Percentiles rank a stretch among this genome's conserved stretches.
These are phyloP conservation scores for Vanessa tameamea DNA, from an alignment of 1,140 invertebrate species.

Conservation along the genomic window DNA sequence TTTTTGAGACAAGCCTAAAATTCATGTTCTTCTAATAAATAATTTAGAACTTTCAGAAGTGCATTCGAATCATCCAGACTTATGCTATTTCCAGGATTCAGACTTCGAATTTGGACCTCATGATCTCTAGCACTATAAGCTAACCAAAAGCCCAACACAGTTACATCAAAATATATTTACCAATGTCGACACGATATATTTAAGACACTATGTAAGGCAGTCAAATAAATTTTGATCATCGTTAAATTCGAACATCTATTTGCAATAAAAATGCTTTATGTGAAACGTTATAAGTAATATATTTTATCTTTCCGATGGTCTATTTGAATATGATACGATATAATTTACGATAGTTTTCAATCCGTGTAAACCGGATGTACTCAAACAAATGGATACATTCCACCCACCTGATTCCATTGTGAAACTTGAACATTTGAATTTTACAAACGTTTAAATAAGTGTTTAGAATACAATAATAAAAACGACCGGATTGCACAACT, in stretches of 20 bases:
- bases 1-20: too few relatives aligned
- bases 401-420: slow-evolving; percentile 5
- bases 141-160: too few relatives aligned
- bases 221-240: neutral
- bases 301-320: neutral
- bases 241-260: neutral
- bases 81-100: too few relatives aligned
- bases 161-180: too few relatives aligned
- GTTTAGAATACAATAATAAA: slow-evolving; percentile 1
- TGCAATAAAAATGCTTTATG: slow-evolving; percentile 2
- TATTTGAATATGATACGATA: neutral
- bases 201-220: neutral
- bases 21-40: too few relatives aligned
- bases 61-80: too few relatives aligned
- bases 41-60: too few relatives aligned
- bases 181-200: neutral
- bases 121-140: too few relatives aligned
- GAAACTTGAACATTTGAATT: neutral
- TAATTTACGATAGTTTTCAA: slow-evolving; percentile 5
- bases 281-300: neutral
- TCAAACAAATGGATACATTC: neutral
- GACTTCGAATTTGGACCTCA: too few relatives aligned
- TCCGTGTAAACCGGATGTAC: slow-evolving; percentile 1
- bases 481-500: neutral
- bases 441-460: slow-evolving; percentile 1